Base-by-base conservation (phyloP, 1,140 invertebrate genomes). In the Heliconius himera region DNA sequence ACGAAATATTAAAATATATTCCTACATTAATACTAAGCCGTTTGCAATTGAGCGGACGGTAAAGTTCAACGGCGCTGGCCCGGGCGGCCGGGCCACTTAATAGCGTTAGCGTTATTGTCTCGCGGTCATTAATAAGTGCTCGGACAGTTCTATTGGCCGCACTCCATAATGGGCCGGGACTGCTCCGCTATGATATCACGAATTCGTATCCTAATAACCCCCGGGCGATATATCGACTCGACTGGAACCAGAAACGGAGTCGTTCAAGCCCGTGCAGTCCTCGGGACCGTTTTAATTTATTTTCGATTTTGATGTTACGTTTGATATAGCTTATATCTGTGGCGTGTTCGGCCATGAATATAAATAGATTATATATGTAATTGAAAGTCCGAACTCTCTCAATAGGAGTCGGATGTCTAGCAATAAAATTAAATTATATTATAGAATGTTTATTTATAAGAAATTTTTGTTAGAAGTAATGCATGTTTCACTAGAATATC, bases 41-140 rank as follows among this genome's bases (percentile, higher is more conserved):
- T 83, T 79, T 84, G 82, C 77, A 81, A 82, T 81, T 82, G 81
- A 82, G 77, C 82, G 80, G 79, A 82, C 77, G 72, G 66, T 81
- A 81, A 85, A 83, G 89, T 85, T 88, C 83, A 87, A 76, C 79
- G 84, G 85, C 82, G 81, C 87, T 85, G 81, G 78, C 82, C 76
- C 81, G 83, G 83, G 85, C 41, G 41, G 41, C 84, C 87, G 85
- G 41, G 41, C 84, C 87, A 85, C 85, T 91, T 92, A 92, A 93
- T 92, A 89, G 89, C 87, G 90, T 92, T 91, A 90, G 85, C 87
- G 82, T 93, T 88, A 93, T 92, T 91, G 90, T 91, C 88, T 87
- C 78, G 74, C 81, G 81, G 86, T 85, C 90, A 87, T 92, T 93
- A 91, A 93, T 93, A 93, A 91, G 89, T 86, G 81, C 74, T 78